These are phyloP conservation scores for Callipepla californica DNA, from an alignment of 2,113 vertebrate genomes.

Conservation along the genomic window DNA sequence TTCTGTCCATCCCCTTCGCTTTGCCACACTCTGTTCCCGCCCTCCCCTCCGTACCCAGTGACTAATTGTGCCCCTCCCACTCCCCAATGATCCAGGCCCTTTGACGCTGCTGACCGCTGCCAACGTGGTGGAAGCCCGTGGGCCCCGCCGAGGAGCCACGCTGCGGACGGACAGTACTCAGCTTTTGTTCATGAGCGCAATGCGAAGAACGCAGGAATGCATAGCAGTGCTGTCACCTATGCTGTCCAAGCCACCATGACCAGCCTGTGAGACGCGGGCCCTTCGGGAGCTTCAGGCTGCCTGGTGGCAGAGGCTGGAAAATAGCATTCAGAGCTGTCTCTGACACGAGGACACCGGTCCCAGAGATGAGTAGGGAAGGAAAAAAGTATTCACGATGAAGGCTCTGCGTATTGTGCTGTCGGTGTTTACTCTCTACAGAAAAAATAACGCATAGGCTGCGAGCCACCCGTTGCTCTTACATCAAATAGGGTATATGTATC, in stretches of 20 bases:
- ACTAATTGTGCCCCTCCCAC: conserved; percentile 81
- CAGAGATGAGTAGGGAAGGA: background rate
- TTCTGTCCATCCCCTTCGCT: background rate
- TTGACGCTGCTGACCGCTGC: conserved; percentile 71
- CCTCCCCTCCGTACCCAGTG: background rate
- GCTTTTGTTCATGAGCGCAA: conserved; percentile 74
- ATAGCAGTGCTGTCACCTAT: conserved; percentile 22
- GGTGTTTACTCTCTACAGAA: conserved; percentile 14
- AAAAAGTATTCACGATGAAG: background rate
- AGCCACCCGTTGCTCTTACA: background rate
- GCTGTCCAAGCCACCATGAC: conserved; percentile 64
- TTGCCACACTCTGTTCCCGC: background rate
- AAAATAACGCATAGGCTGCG: background rate
- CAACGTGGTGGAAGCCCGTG: conserved; percentile 74
- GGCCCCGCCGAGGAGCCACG: conserved; percentile 69
- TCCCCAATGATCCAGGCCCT: conserved; percentile 80
- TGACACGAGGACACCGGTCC: background rate
- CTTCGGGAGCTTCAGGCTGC: conserved; percentile 7
- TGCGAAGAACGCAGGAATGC: conserved; percentile 74
- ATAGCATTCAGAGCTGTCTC: background rate
- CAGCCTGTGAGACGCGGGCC: conserved; percentile 67
- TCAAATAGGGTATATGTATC: background rate
- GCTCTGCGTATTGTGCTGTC: background rate
- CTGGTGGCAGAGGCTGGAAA: conserved; percentile 1
- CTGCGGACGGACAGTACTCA: conserved; percentile 59